Percentiles rank a stretch among this genome's conserved stretches.
Conservation (phyloP, 2,113 vertebrate genomes). For the Gallinago media region DNA sequence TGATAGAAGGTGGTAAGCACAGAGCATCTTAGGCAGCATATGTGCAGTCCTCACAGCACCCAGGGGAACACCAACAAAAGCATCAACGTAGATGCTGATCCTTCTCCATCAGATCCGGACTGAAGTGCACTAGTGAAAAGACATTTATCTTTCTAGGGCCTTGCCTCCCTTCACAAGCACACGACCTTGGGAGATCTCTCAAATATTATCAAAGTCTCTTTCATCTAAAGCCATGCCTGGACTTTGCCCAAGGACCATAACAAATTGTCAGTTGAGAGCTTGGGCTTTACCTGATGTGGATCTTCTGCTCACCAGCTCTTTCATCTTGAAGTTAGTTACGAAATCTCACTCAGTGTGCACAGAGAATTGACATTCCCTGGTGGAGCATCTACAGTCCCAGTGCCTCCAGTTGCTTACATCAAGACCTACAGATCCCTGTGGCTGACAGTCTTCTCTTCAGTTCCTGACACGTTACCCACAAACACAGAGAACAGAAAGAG, state of each 20-base stretch:
- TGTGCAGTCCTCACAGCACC: background rate
- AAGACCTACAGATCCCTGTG: background rate
- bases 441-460: background rate
- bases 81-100: background rate
- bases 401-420: background rate
- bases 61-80: background rate
- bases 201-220: background rate
- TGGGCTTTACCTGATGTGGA: background rate
- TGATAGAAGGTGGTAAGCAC: background rate
- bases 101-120: background rate
- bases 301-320: background rate
- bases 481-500: background rate
- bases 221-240: background rate
- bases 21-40: background rate
- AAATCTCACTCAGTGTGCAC: background rate
- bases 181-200: background rate
- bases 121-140: background rate
- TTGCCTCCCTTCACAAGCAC: background rate
- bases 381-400: background rate
- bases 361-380: background rate
- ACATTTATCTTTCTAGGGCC: background rate
- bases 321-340: background rate
- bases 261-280: background rate
- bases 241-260: background rate
- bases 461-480: too few species aligned